A percentile compares a stretch with the other conserved stretches of the same genome.
phyloP scores from a whole-genome alignment of 2,113 vertebrate genomes.

The Ammodytes marinus region DNA sequence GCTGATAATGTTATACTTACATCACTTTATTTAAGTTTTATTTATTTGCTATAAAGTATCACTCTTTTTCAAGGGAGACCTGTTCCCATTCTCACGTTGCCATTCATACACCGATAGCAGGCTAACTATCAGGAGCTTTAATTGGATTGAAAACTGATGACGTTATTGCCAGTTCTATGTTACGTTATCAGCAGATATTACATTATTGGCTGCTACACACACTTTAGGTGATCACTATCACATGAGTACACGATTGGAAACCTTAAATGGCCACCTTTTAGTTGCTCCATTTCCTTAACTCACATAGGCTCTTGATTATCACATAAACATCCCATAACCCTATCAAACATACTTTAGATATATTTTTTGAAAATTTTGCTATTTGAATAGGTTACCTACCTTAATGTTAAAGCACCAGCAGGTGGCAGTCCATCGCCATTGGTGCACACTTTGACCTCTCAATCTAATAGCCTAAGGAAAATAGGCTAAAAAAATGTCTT shows the following conservation, averaged over 20 bases:
- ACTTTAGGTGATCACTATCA: slow-evolving; percentile 20
- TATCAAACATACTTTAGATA: not conserved
- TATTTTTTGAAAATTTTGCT: not conserved
- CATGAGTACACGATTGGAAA: not conserved
- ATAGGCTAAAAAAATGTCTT: not conserved
- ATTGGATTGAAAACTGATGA: too few relatives aligned
- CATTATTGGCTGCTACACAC: not conserved
- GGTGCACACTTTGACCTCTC: not conserved
- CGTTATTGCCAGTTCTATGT: too few relatives aligned
- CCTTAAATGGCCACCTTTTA: slow-evolving; percentile 10
- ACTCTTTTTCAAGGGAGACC: too few relatives aligned
- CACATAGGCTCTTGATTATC: not conserved
- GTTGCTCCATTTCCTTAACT: not conserved
- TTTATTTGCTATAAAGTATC: too few relatives aligned
- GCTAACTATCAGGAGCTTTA: too few relatives aligned
- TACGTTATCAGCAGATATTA: too few relatives aligned
- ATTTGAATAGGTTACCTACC: not conserved
- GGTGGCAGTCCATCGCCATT: slow-evolving; percentile 48
- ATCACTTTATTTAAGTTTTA: too few relatives aligned
- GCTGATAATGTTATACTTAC: too few relatives aligned
- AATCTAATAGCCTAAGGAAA: not conserved
- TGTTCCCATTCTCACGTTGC: too few relatives aligned
- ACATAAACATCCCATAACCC: not conserved
- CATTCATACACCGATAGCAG: too few relatives aligned
- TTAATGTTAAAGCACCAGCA: slow-evolving; percentile 38